A percentile compares a stretch with the other conserved stretches of the same genome.
phyloP scores from a whole-genome alignment of 2,888 invertebrate species.

The Dynastes maya region DNA sequence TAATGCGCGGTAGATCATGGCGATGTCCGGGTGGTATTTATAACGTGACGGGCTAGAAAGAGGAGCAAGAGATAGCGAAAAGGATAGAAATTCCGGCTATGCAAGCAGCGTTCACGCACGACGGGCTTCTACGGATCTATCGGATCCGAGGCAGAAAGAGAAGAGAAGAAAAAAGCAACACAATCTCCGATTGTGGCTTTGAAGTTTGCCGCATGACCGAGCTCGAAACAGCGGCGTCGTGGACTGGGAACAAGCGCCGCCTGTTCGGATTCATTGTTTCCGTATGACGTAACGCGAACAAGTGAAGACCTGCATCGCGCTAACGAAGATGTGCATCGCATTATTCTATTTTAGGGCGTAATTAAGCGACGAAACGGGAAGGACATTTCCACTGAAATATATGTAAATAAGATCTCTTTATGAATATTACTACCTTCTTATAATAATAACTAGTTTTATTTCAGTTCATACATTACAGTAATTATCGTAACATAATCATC shows the following conservation, averaged over 20 bases:
- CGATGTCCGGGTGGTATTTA: slow-evolving; percentile 19
- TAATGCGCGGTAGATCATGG: slow-evolving; percentile 18
- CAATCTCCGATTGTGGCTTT: slow-evolving; percentile 47
- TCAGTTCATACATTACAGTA: too few relatives aligned
- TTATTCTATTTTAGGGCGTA: slow-evolving; percentile 1
- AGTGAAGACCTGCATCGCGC: slow-evolving; percentile 1
- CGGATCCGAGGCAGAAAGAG: slow-evolving; percentile 32
- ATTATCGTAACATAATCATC: too few relatives aligned
- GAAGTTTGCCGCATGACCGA: slow-evolving; percentile 44
- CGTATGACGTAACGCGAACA: slow-evolving; percentile 34
- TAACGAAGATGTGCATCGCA: slow-evolving; percentile 2
- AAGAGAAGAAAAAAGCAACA: slow-evolving; percentile 49
- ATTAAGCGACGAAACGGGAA: background rate
- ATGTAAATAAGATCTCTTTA: too few relatives aligned
- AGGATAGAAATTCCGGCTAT: slow-evolving; percentile 47
- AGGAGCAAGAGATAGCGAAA: slow-evolving; percentile 22
- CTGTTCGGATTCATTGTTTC: slow-evolving; percentile 31
- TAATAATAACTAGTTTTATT: too few relatives aligned
- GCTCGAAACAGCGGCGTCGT: slow-evolving; percentile 21
- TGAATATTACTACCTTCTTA: too few relatives aligned
- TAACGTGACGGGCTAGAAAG: slow-evolving; percentile 49
- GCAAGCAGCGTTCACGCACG: slow-evolving; percentile 53
- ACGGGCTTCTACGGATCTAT: slow-evolving; percentile 42
- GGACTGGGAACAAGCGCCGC: slow-evolving; percentile 18
- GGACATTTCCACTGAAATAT: too few relatives aligned